Conservation (phyloP, 2,113 vertebrate genomes). For the Sterna hirundo region DNA sequence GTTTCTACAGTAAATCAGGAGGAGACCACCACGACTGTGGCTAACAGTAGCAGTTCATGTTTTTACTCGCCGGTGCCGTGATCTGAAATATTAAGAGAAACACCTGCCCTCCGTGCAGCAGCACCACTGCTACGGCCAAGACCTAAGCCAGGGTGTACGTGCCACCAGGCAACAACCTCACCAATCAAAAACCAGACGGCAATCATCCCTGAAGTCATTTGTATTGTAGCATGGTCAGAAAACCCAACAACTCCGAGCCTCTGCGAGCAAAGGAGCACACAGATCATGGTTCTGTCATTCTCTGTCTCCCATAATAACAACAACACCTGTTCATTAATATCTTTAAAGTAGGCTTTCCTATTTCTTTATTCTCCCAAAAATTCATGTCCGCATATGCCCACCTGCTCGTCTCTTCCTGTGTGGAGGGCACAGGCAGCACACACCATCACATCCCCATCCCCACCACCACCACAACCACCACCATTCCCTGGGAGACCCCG, state of each 20-base stretch:
- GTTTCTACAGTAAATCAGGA: neutral
- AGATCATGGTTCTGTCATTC: neutral
- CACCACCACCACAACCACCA: too few relatives aligned
- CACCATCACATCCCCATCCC: accelerated
- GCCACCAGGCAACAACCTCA: neutral
- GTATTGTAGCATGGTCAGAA: accelerated
- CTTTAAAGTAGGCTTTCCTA: neutral
- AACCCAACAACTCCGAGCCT: neutral
- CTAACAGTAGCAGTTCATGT: neutral
- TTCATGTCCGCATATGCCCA: accelerated
- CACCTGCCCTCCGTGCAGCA: neutral
- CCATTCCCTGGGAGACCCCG: neutral
- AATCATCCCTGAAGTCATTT: neutral
- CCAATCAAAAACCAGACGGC: neutral
- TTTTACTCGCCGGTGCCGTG: accelerated
- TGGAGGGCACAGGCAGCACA: neutral
- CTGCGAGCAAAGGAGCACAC: neutral
- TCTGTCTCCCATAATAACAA: neutral
- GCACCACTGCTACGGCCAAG: neutral
- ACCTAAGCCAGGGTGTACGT: neutral
- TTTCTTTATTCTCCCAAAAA: neutral
- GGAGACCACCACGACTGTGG: neutral
- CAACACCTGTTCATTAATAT: neutral
- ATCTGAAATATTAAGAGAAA: neutral
- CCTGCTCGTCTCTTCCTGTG: neutral